Evolutionary conservation across 2,888 invertebrate genomes (phyloP).

Genomic region (Mesoligia furuncula): DNA sequence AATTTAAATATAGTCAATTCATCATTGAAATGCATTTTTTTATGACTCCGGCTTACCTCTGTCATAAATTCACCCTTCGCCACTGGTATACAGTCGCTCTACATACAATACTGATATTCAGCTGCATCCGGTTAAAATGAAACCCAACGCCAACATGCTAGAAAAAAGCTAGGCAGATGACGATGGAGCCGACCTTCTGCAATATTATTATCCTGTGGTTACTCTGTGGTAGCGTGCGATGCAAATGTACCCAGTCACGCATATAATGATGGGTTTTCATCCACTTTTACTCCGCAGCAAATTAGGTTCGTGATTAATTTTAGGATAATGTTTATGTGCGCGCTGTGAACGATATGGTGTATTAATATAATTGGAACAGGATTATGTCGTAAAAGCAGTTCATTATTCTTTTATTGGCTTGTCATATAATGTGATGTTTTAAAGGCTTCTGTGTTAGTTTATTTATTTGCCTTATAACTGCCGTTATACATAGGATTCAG

Average conservation of each 20-base stretch:
- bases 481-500: too few relatives aligned
- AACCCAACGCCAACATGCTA: background rate
- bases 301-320: conserved; percentile 53
- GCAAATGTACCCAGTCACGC: conserved; percentile 65
- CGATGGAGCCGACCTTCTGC: conserved; percentile 1
- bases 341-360: background rate
- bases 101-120: background rate
- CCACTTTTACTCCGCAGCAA: conserved; percentile 43
- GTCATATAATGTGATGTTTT: background rate
- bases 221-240: conserved; percentile 56
- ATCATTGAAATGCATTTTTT: too few relatives aligned
- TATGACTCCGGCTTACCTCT: too few relatives aligned
- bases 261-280: conserved; percentile 49
- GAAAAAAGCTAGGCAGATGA: background rate
- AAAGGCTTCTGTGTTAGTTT: background rate
- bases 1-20: too few relatives aligned
- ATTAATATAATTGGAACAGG: conserved; percentile 21
- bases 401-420: background rate
- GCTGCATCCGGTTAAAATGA: background rate
- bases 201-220: background rate
- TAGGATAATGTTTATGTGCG: conserved; percentile 34
- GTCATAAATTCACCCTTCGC: too few relatives aligned
- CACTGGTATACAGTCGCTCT: background rate
- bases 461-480: too few relatives aligned
- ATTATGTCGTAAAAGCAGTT: background rate